A percentile compares a stretch with the other conserved stretches of the same genome.
These are phyloP conservation scores for Masnerella sp. DNA, from an alignment of 2,888 invertebrate species.

Conservation along the genomic window DNA sequence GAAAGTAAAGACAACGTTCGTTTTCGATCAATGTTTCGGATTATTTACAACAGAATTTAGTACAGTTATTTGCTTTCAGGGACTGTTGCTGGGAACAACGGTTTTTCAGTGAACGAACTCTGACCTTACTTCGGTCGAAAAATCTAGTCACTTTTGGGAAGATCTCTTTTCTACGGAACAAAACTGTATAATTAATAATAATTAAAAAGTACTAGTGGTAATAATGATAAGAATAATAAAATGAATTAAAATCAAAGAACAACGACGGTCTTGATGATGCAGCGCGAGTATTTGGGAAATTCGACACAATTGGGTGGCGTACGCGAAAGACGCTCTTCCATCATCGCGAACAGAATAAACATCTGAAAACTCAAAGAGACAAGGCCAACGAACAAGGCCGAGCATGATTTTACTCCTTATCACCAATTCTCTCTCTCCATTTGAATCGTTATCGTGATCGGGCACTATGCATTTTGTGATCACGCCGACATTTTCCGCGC, in stretches of 20 bases:
- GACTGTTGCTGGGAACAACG: no score
- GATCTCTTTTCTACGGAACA: no score
- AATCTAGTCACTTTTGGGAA: no score
- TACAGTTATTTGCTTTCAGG: no score
- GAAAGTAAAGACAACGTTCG: no score
- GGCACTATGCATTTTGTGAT: constrained; percentile 29
- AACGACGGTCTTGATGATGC: constrained; percentile 47
- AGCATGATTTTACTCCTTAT: constrained; percentile 37
- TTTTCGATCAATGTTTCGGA: no score
- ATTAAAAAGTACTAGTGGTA: constrained; percentile 12
- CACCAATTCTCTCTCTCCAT: constrained; percentile 22
- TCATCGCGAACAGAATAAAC: constrained; percentile 68
- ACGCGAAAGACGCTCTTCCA: constrained; percentile 19
- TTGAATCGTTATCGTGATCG: constrained; percentile 29
- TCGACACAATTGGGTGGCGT: constrained; percentile 42
- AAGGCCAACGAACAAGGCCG: constrained; percentile 51
- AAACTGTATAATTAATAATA: constrained; percentile 14
- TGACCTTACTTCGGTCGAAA: no score
- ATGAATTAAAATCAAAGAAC: constrained; percentile 35
- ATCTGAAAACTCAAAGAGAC: constrained; percentile 72
- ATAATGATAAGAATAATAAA: constrained; percentile 18
- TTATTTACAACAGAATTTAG: no score
- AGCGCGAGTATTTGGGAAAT: constrained; percentile 50
- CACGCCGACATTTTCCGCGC: constrained; percentile 67
- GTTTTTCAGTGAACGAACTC: no score